Conservation (phyloP, 1,140 invertebrate genomes). For the Dreissena polymorpha region DNA sequence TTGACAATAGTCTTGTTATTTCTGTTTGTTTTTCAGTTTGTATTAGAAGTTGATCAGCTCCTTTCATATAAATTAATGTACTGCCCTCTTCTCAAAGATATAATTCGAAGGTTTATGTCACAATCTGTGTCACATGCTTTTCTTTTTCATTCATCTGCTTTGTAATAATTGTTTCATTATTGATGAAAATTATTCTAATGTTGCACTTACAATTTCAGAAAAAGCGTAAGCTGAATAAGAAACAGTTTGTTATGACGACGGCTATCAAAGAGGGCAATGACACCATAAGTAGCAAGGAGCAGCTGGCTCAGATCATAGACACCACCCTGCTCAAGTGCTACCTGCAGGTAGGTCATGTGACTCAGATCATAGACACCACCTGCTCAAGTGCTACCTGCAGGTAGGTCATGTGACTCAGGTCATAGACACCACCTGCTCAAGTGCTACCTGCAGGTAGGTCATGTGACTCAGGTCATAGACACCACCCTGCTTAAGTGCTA, state of each 20-base stretch:
- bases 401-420: conserved; percentile 89
- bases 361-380: conserved; percentile 97
- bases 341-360: conserved; percentile 85
- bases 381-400: conserved; percentile 97
- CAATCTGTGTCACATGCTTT: too few species aligned
- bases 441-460: conserved; percentile 93
- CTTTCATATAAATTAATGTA: too few species aligned
- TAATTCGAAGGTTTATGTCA: too few species aligned
- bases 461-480: conserved; percentile 94
- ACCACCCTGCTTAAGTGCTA: conserved; percentile 98
- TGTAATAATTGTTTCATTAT: too few species aligned
- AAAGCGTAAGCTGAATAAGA: conserved; percentile 66
- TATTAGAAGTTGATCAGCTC: too few species aligned
- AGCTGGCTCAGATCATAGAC: conserved; percentile 96
- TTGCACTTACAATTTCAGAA: conserved; percentile 65
- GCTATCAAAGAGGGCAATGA: conserved; percentile 81
- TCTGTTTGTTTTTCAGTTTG: too few species aligned
- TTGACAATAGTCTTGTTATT: too few species aligned
- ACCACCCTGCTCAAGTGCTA: conserved; percentile 98
- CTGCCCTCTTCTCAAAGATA: too few species aligned
- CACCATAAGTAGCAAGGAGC: conserved; percentile 80
- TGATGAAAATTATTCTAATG: too few species aligned
- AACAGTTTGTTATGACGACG: conserved; percentile 69
- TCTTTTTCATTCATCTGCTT: too few species aligned
- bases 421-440: conserved; percentile 98